These are phyloP conservation scores for Caiman crocodilus DNA, from an alignment of 2,797 vertebrate species.

Conservation along the genomic window DNA sequence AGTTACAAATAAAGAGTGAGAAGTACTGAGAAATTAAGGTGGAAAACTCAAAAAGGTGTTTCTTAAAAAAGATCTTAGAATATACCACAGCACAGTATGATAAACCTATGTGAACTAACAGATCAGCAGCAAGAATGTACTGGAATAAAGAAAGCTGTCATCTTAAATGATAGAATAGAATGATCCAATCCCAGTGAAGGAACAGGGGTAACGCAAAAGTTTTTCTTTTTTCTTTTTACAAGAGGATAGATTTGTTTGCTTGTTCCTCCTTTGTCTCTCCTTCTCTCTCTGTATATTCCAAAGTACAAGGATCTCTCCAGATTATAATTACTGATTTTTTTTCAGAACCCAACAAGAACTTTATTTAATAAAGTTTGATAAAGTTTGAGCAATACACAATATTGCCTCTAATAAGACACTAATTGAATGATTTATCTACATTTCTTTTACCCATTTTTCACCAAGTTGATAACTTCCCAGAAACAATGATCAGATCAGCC, in stretches of 20 bases:
- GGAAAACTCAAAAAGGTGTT: too few relatives aligned
- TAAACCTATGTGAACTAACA: background rate
- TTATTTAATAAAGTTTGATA: too few relatives aligned
- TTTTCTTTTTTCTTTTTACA: background rate
- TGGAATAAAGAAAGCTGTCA: background rate
- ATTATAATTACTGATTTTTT: rapidly evolving
- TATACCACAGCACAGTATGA: background rate
- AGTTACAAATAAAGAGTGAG: too few relatives aligned
- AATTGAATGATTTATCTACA: background rate
- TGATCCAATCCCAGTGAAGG: background rate
- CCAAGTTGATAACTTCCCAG: too few relatives aligned
- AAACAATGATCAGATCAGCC: background rate
- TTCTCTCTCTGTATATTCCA: background rate
- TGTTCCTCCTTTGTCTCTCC: background rate
- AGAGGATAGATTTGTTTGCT: background rate
- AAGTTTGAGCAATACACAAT: background rate
- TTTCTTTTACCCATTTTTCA: background rate
- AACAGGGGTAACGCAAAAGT: background rate
- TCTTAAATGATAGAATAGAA: background rate
- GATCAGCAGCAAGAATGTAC: background rate
- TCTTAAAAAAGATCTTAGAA: background rate
- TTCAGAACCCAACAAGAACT: too few relatives aligned
- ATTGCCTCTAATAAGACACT: background rate
- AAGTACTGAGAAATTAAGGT: too few relatives aligned
- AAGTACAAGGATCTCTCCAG: background rate